A percentile compares a stretch with the other conserved stretches of the same genome.
Evolutionary conservation across 2,113 vertebrate species (phyloP).

Genomic region (Deroptyus accipitrinus): DNA sequence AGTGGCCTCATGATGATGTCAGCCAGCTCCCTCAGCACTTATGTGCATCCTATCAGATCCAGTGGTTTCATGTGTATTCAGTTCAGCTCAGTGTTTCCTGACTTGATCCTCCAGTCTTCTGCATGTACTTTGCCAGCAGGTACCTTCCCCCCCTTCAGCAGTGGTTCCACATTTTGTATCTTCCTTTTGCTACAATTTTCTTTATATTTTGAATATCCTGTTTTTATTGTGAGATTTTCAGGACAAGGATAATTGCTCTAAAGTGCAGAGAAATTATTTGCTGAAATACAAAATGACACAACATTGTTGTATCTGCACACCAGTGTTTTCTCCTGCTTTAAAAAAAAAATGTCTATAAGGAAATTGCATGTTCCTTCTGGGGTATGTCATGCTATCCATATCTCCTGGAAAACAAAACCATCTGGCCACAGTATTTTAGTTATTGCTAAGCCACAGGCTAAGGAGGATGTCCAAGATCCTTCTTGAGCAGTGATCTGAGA

Average conservation of each 20-base stretch:
- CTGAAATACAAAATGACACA: background rate
- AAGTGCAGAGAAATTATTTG: background rate
- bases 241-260: background rate
- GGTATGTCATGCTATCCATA: background rate
- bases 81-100: background rate
- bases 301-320: background rate
- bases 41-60: background rate
- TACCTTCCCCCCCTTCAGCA: background rate
- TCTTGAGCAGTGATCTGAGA: background rate
- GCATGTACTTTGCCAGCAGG: background rate
- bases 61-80: background rate
- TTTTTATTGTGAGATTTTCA: background rate
- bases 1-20: background rate
- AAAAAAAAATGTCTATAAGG: background rate
- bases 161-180: background rate
- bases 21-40: background rate
- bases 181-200: background rate
- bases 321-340: background rate
- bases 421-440: background rate
- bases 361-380: background rate
- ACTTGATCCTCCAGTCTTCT: background rate
- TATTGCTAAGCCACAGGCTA: background rate
- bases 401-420: background rate
- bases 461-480: background rate
- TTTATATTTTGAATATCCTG: background rate